Evolutionary conservation across 2,113 vertebrate genomes (phyloP), one percentile per base, ranked within the genome.

Genomic region (Vulpes ferrilata): DNA sequence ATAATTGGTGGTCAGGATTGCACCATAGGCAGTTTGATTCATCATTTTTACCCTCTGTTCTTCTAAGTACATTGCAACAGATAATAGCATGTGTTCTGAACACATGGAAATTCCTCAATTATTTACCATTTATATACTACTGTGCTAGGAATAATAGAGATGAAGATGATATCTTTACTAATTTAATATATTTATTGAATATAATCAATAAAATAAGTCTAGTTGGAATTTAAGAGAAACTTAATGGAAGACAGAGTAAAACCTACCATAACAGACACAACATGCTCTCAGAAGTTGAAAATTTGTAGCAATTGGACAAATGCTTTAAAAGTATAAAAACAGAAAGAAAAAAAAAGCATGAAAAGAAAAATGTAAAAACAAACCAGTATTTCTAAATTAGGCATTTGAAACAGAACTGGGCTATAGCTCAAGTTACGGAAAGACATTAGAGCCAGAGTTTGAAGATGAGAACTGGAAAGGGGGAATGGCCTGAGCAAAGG

Each of bases 211-310:
- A 86, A 87, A 23, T 64, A 89, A 84, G 11, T 85, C 38, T 86
- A 83, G 16, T 59, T 94, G n/a, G 11, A 64, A 7, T 78, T 82
- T 55, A 57, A 82, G 80, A 74, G 71, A 94, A 94, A 67, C 27
- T 60, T 93, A 55, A 27, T 64, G 80, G 17, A 69, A 86, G 76
- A 48, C 55, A 86, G n/a, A 71, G n/a, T 89, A 83, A 93, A n/a
- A 67, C 13, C n/a, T 89, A 32, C 25, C 7, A 5, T 80, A 92
- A 80, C 22, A 20, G 57, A 78, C 5, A 82, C 83, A 35, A 38
- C 5, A 0, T 92, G 32, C 25, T 85, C 30, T 97, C 1, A 17
- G 59, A 78, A 85, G n/a, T 83, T 85, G 9, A 59, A 64, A 88
- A 90, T 32, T 73, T 67, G 35, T 89, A 78, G 83, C 53, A 82